Conservation (phyloP, 1,140 invertebrate genomes). For the Oryzaephilus surinamensis region DNA sequence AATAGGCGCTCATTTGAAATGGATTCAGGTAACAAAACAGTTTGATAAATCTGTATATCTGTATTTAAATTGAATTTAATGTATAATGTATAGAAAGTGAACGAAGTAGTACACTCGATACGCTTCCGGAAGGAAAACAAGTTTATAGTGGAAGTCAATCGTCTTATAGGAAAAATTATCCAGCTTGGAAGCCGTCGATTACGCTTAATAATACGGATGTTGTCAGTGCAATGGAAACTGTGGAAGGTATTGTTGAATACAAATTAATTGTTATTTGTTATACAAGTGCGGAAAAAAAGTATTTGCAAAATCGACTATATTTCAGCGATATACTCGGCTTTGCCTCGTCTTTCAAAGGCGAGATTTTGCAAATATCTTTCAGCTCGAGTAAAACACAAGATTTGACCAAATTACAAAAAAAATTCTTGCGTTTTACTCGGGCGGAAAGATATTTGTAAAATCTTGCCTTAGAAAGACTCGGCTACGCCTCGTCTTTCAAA, state of each 20-base stretch:
- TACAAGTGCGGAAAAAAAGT: too few species aligned
- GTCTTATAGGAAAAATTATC: slow-evolving; percentile 52
- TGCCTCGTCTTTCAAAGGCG: too few species aligned
- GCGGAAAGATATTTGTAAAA: too few species aligned
- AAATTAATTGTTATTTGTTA: slow-evolving; percentile 2
- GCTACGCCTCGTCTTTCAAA: too few species aligned
- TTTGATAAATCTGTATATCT: slow-evolving; percentile 42
- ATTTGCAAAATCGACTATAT: too few species aligned
- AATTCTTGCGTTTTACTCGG: too few species aligned
- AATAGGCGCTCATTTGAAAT: slow-evolving; percentile 69
- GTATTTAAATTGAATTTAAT: too few species aligned
- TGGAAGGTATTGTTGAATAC: slow-evolving; percentile 55
- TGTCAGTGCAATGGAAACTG: slow-evolving; percentile 72
- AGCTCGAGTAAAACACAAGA: too few species aligned
- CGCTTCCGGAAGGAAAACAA: slow-evolving; percentile 55
- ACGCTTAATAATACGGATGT: slow-evolving; percentile 72
- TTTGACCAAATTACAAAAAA: too few species aligned
- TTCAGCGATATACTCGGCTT: slow-evolving; percentile 4
- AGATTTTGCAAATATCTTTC: too few species aligned
- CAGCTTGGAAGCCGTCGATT: slow-evolving; percentile 67
- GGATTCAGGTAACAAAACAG: too few species aligned
- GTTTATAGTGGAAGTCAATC: slow-evolving; percentile 33
- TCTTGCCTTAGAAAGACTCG: too few species aligned
- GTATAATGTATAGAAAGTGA: slow-evolving; percentile 64
- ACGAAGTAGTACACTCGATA: slow-evolving; percentile 54